These are phyloP conservation scores for Spialia ferax DNA, from an alignment of 2,888 invertebrate species.

Conservation along the genomic window DNA sequence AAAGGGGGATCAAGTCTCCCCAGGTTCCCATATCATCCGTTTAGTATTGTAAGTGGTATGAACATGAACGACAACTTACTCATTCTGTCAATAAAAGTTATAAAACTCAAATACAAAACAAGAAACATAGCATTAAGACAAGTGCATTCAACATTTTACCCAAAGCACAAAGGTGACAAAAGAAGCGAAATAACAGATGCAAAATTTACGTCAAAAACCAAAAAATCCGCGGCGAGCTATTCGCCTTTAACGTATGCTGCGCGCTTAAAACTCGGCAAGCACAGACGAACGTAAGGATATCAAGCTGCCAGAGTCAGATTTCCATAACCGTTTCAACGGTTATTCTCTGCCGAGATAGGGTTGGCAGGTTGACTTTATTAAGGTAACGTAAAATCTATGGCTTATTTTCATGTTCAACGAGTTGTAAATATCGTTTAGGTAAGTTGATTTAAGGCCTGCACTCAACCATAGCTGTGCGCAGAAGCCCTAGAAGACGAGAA, in stretches of 20 bases:
- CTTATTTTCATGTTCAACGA: not conserved
- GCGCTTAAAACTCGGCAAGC: conserved; percentile 47
- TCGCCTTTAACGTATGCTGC: conserved; percentile 26
- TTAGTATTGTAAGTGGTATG: too few relatives aligned
- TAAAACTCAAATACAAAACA: not conserved
- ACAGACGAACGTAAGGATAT: conserved; percentile 53
- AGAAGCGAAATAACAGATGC: conserved; percentile 17
- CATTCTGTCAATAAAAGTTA: too few relatives aligned
- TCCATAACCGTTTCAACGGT: conserved; percentile 51
- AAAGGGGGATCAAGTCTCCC: too few relatives aligned
- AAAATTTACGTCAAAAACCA: conserved; percentile 20
- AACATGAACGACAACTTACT: too few relatives aligned
- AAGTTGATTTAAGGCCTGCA: too few relatives aligned
- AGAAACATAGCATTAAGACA: not conserved
- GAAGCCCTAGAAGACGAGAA: too few relatives aligned
- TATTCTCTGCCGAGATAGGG: conserved; percentile 38
- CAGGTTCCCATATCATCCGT: too few relatives aligned
- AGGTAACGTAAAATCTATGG: not conserved
- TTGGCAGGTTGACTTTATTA: not conserved
- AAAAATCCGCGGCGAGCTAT: conserved; percentile 21
- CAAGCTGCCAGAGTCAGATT: conserved; percentile 65
- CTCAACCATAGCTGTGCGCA: too few relatives aligned
- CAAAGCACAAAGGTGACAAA: conserved; percentile 2
- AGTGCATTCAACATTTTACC: conserved; percentile 4
- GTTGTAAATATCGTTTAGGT: too few relatives aligned